Percentiles rank a stretch among this genome's conserved stretches.
Conservation (phyloP, 35 echinoderm and acorn worm species). For the Lytechinus variegatus region DNA sequence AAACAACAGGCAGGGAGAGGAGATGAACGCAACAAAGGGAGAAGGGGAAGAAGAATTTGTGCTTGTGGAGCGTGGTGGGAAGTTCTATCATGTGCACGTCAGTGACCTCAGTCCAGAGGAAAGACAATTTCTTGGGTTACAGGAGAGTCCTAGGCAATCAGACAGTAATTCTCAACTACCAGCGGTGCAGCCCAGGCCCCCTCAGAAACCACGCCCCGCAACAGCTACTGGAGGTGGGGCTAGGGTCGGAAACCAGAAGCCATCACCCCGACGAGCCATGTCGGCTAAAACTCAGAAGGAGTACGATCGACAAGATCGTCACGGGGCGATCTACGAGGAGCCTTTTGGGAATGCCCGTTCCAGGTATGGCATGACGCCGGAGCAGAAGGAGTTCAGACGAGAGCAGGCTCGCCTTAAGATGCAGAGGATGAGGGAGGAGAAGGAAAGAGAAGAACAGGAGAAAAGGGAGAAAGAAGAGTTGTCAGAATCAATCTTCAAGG, state of each 20-base stretch:
- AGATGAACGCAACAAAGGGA: not conserved
- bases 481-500: constrained; percentile 74
- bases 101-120: constrained; percentile 76
- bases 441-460: constrained; percentile 70
- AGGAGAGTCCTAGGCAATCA: not conserved
- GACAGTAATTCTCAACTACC: not conserved
- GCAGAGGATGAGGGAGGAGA: constrained; percentile 66
- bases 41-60: constrained; percentile 63
- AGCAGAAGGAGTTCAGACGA: constrained; percentile 81
- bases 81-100: constrained; percentile 85
- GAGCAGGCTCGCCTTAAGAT: constrained; percentile 61
- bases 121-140: constrained; percentile 65
- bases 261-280: constrained; percentile 62
- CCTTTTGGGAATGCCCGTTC: not conserved
- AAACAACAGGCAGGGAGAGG: not conserved
- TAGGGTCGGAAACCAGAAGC: constrained; percentile 31
- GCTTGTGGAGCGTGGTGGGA: constrained; percentile 84
- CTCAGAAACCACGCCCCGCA: constrained; percentile 64
- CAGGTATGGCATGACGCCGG: constrained; percentile 79
- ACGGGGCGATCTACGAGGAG: not conserved
- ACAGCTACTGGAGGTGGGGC: constrained; percentile 64
- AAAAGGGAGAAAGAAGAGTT: constrained; percentile 69
- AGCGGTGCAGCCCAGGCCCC: constrained; percentile 55
- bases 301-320: not conserved
- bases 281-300: constrained; percentile 75